Conservation (phyloP, 2,113 vertebrate species). For the Nycticorax nycticorax region DNA sequence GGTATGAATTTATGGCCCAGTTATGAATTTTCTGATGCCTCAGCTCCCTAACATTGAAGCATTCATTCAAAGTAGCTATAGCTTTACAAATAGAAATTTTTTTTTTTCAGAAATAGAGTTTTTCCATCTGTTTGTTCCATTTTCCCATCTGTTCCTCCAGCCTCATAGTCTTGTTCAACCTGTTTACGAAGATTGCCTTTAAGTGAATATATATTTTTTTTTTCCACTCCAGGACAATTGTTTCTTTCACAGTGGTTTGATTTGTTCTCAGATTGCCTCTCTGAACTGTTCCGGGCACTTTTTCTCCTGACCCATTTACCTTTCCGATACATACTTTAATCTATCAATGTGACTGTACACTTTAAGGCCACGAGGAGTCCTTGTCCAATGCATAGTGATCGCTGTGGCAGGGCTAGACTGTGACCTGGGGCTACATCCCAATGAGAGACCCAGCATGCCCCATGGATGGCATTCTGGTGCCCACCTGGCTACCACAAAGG, state of each 20-base stretch:
- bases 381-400: background rate
- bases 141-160: constrained; percentile 71
- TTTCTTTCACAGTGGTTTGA: background rate
- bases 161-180: constrained; percentile 61
- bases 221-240: background rate
- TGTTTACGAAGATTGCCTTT: constrained; percentile 53
- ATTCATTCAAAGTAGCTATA: constrained; percentile 32
- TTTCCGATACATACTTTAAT: background rate
- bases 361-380: background rate
- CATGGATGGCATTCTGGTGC: background rate
- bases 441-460: background rate
- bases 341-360: accelerated
- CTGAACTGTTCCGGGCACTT: background rate
- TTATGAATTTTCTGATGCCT: background rate
- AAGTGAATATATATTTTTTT: background rate
- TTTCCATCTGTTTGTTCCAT: constrained; percentile 73
- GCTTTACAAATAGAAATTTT: constrained; percentile 56
- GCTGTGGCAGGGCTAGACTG: background rate
- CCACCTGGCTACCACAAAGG: background rate
- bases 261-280: background rate
- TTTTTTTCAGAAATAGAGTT: constrained; percentile 52
- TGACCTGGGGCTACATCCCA: background rate
- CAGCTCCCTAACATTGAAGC: constrained; percentile 15
- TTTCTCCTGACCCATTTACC: background rate
- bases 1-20: background rate